Conservation (phyloP, 2,797 vertebrate genomes). For the Argyrosomus regius region DNA sequence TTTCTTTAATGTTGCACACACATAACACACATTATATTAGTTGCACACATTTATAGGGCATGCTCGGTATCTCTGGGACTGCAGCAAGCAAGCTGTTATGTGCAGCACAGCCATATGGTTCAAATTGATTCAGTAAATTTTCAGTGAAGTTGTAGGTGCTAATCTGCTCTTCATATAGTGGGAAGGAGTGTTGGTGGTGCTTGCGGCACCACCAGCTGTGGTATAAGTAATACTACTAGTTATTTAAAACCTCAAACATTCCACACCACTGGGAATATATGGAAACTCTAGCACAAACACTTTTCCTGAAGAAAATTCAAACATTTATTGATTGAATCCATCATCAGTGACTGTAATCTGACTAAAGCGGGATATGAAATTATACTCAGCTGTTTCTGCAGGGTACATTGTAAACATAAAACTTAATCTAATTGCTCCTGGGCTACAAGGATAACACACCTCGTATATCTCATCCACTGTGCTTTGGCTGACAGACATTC, state of each 20-base stretch:
- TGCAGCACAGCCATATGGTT: neutral
- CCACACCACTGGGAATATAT: neutral
- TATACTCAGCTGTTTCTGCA: neutral
- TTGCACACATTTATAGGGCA: neutral
- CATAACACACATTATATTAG: neutral
- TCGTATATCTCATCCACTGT: slow-evolving; percentile 14
- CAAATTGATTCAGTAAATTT: neutral
- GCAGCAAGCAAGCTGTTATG: neutral
- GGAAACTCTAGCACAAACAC: neutral
- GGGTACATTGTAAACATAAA: slow-evolving; percentile 28
- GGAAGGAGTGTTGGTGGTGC: neutral
- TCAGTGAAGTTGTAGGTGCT: neutral
- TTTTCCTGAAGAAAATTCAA: neutral
- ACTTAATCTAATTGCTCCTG: slow-evolving; percentile 22
- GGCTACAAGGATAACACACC: slow-evolving; percentile 9
- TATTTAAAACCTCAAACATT: slow-evolving; percentile 21
- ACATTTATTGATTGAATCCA: neutral
- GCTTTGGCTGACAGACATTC: slow-evolving; percentile 13
- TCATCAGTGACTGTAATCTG: neutral
- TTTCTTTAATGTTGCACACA: neutral
- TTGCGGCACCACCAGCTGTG: neutral
- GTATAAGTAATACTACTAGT: neutral
- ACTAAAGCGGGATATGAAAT: neutral
- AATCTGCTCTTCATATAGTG: neutral
- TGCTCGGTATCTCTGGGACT: neutral